These are phyloP conservation scores for Malacosoma neustria DNA, from an alignment of 2,888 invertebrate species.

Conservation along the genomic window DNA sequence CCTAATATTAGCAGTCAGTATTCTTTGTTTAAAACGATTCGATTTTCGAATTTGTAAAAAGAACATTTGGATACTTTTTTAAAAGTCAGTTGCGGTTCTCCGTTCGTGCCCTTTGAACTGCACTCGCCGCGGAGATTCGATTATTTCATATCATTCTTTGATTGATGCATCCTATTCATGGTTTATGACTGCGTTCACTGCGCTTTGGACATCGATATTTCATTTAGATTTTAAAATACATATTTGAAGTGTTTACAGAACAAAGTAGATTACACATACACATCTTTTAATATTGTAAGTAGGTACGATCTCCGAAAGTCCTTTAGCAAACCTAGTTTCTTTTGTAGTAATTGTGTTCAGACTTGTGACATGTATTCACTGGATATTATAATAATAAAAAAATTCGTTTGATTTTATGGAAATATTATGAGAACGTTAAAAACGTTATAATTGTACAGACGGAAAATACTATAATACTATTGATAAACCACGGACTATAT, in stretches of 20 bases:
- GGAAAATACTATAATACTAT: too few species aligned
- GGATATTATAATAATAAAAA: too few species aligned
- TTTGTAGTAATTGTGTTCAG: too few species aligned
- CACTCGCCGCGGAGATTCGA: constrained; percentile 63
- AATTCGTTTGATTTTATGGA: too few species aligned
- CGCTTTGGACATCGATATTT: constrained; percentile 31
- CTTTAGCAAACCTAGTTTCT: too few species aligned
- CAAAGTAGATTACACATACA: too few species aligned
- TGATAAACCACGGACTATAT: too few species aligned
- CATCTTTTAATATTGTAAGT: too few species aligned
- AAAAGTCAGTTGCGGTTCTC: constrained; percentile 60
- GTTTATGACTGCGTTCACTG: constrained; percentile 50
- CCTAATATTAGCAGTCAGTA: constrained; percentile 53
- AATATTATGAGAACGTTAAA: too few species aligned
- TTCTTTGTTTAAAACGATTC: constrained; percentile 27
- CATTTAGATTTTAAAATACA: constrained; percentile 21
- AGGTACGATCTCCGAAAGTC: too few species aligned
- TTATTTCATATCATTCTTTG: constrained; percentile 68
- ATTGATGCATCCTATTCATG: constrained; percentile 61
- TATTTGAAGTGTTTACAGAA: constrained; percentile 12
- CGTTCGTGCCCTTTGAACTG: constrained; percentile 62
- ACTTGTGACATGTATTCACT: too few species aligned
- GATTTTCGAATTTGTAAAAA: constrained; percentile 23
- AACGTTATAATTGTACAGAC: too few species aligned
- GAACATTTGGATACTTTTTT: neutral